Percentiles rank a stretch among this genome's conserved stretches.
Evolutionary conservation across 1,140 invertebrate genomes (phyloP).

Genomic region (Zaprionus tsacasi): DNA sequence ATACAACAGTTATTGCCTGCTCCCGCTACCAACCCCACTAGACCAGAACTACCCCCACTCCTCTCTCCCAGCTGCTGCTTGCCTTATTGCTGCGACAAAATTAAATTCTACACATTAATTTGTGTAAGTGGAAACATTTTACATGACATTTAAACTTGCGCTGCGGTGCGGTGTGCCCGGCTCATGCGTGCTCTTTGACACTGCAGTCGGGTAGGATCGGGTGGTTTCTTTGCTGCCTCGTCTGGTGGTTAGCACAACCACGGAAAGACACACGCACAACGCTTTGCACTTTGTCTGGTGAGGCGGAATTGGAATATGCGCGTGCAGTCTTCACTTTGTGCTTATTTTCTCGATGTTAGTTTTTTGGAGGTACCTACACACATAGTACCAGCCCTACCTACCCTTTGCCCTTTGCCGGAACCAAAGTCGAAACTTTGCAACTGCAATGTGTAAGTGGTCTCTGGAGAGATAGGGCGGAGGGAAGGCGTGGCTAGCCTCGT

Average conservation of each 20-base stretch:
- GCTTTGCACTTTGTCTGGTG: conserved; percentile 78
- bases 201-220: conserved; percentile 34
- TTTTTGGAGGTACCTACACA: conserved; percentile 46
- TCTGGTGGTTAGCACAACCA: conserved; percentile 46
- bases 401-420: conserved; percentile 10
- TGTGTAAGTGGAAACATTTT: conserved; percentile 83
- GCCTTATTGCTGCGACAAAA: conserved; percentile 57
- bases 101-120: conserved; percentile 82
- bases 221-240: conserved; percentile 16
- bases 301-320: conserved; percentile 73
- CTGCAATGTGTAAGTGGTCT: conserved; percentile 70
- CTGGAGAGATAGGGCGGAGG: conserved; percentile 22
- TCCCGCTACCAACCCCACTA: neutral
- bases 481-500: conserved; percentile 19
- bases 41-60: neutral
- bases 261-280: conserved; percentile 56
- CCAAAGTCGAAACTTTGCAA: conserved; percentile 64
- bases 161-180: conserved; percentile 36
- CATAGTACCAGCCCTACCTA: neutral
- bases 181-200: conserved; percentile 52
- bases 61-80: conserved; percentile 29
- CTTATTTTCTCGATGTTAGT: conserved; percentile 66
- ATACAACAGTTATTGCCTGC: conserved; percentile 21
- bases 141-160: conserved; percentile 80
- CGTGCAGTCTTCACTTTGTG: conserved; percentile 75